Conservation (phyloP, 2,113 vertebrate genomes). For the Entelurus aequoreus region DNA sequence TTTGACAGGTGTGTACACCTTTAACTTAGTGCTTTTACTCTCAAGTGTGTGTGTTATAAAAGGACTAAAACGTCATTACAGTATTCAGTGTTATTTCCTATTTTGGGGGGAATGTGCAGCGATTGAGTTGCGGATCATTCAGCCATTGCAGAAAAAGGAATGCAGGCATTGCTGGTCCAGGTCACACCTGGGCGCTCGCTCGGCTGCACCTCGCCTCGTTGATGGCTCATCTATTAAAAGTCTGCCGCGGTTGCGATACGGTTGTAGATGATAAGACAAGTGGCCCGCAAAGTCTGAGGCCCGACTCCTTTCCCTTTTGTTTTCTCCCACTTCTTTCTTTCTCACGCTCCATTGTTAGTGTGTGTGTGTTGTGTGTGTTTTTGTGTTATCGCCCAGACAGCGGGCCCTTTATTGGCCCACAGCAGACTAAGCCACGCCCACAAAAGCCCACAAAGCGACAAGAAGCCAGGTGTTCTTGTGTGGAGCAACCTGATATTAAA, state of each 20-base stretch:
- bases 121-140: background rate
- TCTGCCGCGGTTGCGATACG: background rate
- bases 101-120: background rate
- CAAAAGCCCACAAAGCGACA: slow-evolving; percentile 1
- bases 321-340: background rate
- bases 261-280: slow-evolving; percentile 18
- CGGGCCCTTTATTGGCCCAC: background rate
- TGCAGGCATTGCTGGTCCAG: background rate
- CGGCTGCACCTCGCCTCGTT: background rate
- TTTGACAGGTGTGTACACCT: no score
- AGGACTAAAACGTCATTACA: no score
- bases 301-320: background rate
- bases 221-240: slow-evolving; percentile 20
- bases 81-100: no score
- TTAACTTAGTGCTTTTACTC: no score
- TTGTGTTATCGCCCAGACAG: slow-evolving; percentile 5
- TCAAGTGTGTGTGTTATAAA: no score
- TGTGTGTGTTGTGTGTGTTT: background rate
- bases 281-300: background rate
- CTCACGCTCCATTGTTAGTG: background rate
- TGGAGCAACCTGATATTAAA: background rate
- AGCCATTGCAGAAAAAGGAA: background rate
- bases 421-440: slow-evolving; percentile 16
- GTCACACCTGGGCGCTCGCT: background rate
- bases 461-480: background rate